phyloP scores from a whole-genome alignment of 1,140 invertebrate genomes.

The Thaumetopoea pityocampa region DNA sequence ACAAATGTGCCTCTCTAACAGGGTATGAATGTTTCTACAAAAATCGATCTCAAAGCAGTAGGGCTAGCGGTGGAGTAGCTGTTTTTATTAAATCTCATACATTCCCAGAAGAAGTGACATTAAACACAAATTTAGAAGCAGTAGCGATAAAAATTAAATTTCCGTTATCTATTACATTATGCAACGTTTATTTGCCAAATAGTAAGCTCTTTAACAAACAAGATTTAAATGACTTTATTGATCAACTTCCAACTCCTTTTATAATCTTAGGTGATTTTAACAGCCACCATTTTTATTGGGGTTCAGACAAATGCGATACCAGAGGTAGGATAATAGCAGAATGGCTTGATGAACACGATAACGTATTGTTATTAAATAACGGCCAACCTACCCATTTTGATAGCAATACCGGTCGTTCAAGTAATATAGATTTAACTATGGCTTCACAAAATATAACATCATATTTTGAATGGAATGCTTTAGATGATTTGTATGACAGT shows the following conservation, averaged over 20 bases:
- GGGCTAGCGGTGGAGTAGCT: slow-evolving; percentile 36
- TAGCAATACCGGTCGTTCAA: slow-evolving; percentile 22
- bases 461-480: slow-evolving; percentile 29
- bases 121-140: slow-evolving; percentile 34
- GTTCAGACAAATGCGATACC: slow-evolving; percentile 30
- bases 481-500: slow-evolving; percentile 34
- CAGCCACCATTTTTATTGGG: slow-evolving; percentile 41
- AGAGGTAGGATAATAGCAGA: slow-evolving; percentile 34
- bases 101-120: slow-evolving; percentile 20
- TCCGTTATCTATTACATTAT: slow-evolving; percentile 25
- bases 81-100: slow-evolving; percentile 27
- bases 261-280: slow-evolving; percentile 43
- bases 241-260: slow-evolving; percentile 38
- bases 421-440: slow-evolving; percentile 35
- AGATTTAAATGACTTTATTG: slow-evolving; percentile 29
- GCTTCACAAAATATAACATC: slow-evolving; percentile 23
- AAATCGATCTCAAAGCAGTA: slow-evolving; percentile 20
- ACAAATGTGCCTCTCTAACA: slow-evolving; percentile 13
- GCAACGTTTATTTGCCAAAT: slow-evolving; percentile 38
- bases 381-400: slow-evolving; percentile 32
- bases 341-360: slow-evolving; percentile 23
- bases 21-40: slow-evolving; percentile 23
- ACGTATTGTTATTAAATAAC: slow-evolving; percentile 36
- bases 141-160: slow-evolving; percentile 26
- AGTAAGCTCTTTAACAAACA: slow-evolving; percentile 21